Conservation (phyloP, 2,113 vertebrate genomes). For the Heterotis niloticus region DNA sequence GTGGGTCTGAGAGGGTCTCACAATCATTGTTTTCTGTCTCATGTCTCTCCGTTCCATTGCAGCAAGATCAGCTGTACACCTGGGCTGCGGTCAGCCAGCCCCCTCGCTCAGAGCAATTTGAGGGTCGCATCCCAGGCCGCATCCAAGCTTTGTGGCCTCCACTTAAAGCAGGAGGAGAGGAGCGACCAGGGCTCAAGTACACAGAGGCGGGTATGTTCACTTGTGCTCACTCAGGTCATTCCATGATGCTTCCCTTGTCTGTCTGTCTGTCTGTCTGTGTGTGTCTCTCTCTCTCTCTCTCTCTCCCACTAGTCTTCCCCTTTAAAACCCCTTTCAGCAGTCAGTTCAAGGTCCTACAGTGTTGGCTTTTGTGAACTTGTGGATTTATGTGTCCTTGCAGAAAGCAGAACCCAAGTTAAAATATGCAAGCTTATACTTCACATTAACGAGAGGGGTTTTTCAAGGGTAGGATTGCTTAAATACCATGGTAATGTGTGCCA, state of each 20-base stretch:
- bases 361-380: slow-evolving; percentile 12
- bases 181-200: slow-evolving; percentile 51
- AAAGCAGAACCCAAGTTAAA: slow-evolving; percentile 12
- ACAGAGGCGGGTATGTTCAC: slow-evolving; percentile 67
- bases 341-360: neutral
- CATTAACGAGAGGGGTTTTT: neutral
- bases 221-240: neutral
- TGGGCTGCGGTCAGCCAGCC: slow-evolving; percentile 93
- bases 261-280: neutral
- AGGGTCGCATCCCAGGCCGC: slow-evolving; percentile 74
- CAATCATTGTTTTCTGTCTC: neutral
- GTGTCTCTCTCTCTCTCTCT: too few species aligned
- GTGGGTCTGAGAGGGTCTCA: neutral
- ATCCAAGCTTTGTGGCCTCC: slow-evolving; percentile 63
- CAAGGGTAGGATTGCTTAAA: neutral
- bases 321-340: neutral
- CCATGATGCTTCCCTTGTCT: neutral
- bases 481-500: too few species aligned
- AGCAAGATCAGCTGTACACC: slow-evolving; percentile 92
- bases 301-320: neutral
- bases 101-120: slow-evolving; percentile 74
- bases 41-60: slow-evolving; percentile 5
- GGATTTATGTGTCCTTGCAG: slow-evolving; percentile 16
- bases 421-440: slow-evolving; percentile 10
- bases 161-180: slow-evolving; percentile 54